Percentiles rank a stretch among this genome's conserved stretches.
Evolutionary conservation across 2,888 invertebrate genomes (phyloP).

Genomic region (Drosophila affinis): DNA sequence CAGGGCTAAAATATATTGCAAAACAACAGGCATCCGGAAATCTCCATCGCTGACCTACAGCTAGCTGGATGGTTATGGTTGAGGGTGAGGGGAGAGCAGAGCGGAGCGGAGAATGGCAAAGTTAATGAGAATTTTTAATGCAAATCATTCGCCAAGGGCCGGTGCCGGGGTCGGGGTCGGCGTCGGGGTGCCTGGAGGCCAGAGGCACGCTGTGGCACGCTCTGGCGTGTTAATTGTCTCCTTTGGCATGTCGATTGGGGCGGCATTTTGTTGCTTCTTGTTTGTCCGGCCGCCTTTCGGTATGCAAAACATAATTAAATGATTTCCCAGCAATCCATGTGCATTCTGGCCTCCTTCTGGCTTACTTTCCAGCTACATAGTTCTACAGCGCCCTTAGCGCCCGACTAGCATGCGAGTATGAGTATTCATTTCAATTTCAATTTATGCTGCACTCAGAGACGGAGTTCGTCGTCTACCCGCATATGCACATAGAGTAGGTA

Average conservation of each 20-base stretch:
- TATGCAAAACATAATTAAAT: conserved; percentile 37
- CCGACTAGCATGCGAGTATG: conserved; percentile 36
- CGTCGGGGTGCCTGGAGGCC: too few relatives aligned
- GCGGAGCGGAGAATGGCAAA: neutral
- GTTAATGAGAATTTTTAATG: conserved; percentile 49
- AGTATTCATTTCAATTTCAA: conserved; percentile 68
- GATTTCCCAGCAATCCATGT: conserved; percentile 22
- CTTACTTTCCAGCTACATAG: neutral
- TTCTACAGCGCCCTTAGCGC: too few relatives aligned
- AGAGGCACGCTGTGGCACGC: too few relatives aligned
- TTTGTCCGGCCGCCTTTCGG: neutral
- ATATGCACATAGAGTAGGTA: neutral
- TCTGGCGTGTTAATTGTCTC: conserved; percentile 42
- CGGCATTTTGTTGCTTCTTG: conserved; percentile 6
- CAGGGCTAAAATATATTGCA: conserved; percentile 30
- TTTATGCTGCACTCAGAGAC: conserved; percentile 39
- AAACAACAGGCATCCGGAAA: conserved; percentile 34
- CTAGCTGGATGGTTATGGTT: neutral
- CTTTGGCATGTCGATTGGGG: conserved; percentile 11
- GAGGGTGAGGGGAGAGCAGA: neutral
- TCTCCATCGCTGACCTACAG: conserved; percentile 15
- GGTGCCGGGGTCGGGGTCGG: too few relatives aligned
- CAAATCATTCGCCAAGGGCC: conserved; percentile 39
- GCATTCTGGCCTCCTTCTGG: neutral
- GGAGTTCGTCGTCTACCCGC: neutral